phyloP scores from a whole-genome alignment of 1,140 invertebrate species.

The Musca domestica region DNA sequence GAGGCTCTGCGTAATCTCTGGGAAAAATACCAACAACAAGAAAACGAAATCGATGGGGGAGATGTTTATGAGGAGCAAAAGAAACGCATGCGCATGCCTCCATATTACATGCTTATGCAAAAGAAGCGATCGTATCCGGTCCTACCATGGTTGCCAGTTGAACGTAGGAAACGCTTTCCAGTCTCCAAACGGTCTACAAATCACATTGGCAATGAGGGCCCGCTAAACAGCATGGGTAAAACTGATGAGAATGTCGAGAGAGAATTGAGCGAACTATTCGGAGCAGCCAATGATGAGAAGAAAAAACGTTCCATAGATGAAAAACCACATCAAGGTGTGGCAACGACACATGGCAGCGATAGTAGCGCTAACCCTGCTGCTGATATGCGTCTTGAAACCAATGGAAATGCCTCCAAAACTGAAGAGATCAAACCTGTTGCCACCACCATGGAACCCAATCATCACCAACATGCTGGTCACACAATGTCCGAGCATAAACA shows the following conservation, averaged over 20 bases:
- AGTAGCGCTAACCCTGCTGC: conserved; percentile 31
- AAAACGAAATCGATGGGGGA: conserved; percentile 47
- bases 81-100: conserved; percentile 60
- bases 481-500: conserved; percentile 36
- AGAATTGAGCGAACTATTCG: conserved; percentile 56
- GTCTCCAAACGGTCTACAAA: conserved; percentile 61
- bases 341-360: conserved; percentile 40
- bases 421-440: neutral
- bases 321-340: conserved; percentile 14
- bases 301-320: conserved; percentile 57
- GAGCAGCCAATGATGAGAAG: conserved; percentile 55
- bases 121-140: conserved; percentile 52
- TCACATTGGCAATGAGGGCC: conserved; percentile 22
- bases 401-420: conserved; percentile 30
- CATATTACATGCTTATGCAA: conserved; percentile 56
- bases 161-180: conserved; percentile 61
- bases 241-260: conserved; percentile 49
- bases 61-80: conserved; percentile 50
- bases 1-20: conserved; percentile 60
- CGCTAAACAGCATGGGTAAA: conserved; percentile 31
- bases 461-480: conserved; percentile 26
- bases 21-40: conserved; percentile 60
- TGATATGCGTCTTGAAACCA: conserved; percentile 39
- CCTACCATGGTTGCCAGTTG: conserved; percentile 47
- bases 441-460: neutral